Evolutionary conservation across 2,888 invertebrate species (phyloP), one percentile per base, ranked within the genome.

Genomic region (Acronicta leporina): DNA sequence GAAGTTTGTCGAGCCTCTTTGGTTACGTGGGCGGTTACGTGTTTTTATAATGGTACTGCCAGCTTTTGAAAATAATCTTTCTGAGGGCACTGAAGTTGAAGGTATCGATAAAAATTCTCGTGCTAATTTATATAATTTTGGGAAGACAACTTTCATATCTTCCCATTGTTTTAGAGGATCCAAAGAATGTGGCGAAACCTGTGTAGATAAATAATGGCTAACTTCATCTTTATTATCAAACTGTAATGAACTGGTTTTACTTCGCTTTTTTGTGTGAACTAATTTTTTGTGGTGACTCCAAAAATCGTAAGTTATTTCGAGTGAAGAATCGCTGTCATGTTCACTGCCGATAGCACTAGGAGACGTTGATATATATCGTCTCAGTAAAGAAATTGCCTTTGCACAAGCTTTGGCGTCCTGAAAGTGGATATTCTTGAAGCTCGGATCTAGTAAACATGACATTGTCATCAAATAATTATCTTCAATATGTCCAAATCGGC

Each of bases 401-500:
- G 69, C 63, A 65, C 67, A 72, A 51, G 67, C 63, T 52, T 43
- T 68, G 20, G 74, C 48, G 42, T 68, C 68, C 16, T 56, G 52
- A 51, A 70, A 69, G 43, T 73, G 65, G 10, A 70, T 63, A 59
- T 67, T 60, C 52, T 73, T 73, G 56, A 73, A 27, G 5, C 27
- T 27, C 27, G 27, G 27, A 27, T 27, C 27, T 27, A 27, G 27
- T 27, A 27, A 27, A 27, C 27, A 27, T 27, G 27, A 27, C 27
- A 27, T 27, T 27, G 27, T 7, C 5, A 27, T 27, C 27, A 27
- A 27, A 27, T 27, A 27, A 27, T 27, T 27, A 27, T 27, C 27
- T 27, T 27, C 27, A 27, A 27, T 27, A 27, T 27, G 27, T 27
- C 27, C 27, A 7, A 27, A 27, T 27, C 27, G 5, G 27, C 7